A percentile compares a stretch with the other conserved stretches of the same genome.
Conservation (phyloP, 2,888 invertebrate species). For the Allygus modestus region DNA sequence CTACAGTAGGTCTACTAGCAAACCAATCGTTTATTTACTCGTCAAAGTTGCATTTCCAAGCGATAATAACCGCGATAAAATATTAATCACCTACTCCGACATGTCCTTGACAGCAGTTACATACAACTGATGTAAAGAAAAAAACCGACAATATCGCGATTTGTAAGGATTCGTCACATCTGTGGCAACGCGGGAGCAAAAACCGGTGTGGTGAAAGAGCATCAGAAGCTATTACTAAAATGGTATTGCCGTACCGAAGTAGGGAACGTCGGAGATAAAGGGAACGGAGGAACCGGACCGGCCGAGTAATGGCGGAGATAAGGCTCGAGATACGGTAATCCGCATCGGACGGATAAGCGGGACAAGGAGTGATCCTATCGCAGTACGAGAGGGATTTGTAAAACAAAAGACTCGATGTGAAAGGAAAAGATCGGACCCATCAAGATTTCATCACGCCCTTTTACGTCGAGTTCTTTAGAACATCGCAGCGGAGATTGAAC, state of each 20-base stretch:
- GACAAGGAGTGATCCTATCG: slow-evolving; percentile 43
- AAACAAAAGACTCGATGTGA: slow-evolving; percentile 43
- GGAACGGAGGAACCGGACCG: slow-evolving; percentile 43
- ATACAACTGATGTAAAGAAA: background rate
- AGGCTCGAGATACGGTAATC: slow-evolving; percentile 27
- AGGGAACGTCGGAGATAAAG: slow-evolving; percentile 38
- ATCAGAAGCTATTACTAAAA: slow-evolving; percentile 53
- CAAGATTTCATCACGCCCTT: slow-evolving; percentile 32
- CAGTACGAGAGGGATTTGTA: slow-evolving; percentile 40
- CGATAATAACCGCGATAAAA: too few relatives aligned
- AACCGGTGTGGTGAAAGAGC: slow-evolving; percentile 47
- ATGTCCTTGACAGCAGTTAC: background rate
- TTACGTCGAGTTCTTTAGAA: slow-evolving; percentile 31
- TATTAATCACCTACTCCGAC: background rate
- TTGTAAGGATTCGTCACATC: slow-evolving; percentile 24
- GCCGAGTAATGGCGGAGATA: slow-evolving; percentile 47
- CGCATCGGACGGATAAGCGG: slow-evolving; percentile 28
- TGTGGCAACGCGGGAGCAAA: slow-evolving; percentile 14
- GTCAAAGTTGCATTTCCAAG: too few relatives aligned
- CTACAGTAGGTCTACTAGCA: too few relatives aligned
- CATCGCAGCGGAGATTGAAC: slow-evolving; percentile 10
- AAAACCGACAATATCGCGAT: background rate
- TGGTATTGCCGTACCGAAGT: slow-evolving; percentile 43
- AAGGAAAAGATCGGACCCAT: slow-evolving; percentile 34
- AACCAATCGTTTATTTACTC: too few relatives aligned